These are phyloP conservation scores for Leptinotarsa texana DNA, from an alignment of 1,140 invertebrate genomes.

Conservation along the genomic window DNA sequence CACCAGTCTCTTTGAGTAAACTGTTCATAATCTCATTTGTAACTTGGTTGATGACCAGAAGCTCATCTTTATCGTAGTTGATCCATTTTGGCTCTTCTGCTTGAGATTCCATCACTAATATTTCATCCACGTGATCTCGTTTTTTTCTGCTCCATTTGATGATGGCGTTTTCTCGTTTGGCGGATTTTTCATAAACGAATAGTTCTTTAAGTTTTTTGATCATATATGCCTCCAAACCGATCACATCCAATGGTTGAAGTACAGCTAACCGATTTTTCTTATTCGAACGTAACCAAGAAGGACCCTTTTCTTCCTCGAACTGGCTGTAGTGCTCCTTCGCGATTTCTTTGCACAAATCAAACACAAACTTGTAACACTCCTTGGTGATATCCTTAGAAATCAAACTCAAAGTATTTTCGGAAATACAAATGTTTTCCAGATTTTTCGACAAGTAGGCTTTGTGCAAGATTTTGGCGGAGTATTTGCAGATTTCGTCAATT, in stretches of 20 bases:
- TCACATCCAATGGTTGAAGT: constrained; percentile 55
- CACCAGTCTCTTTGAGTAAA: constrained; percentile 65
- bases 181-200: constrained; percentile 61
- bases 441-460: constrained; percentile 56
- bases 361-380: constrained; percentile 61
- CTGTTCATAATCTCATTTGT: constrained; percentile 67
- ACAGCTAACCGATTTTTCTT: constrained; percentile 54
- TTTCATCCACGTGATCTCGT: constrained; percentile 72
- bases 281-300: constrained; percentile 61
- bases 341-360: constrained; percentile 69
- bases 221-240: constrained; percentile 59
- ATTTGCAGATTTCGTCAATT: constrained; percentile 57
- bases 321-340: constrained; percentile 59
- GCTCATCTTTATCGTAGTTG: constrained; percentile 71
- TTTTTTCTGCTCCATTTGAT: constrained; percentile 72
- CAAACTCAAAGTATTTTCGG: constrained; percentile 51
- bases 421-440: constrained; percentile 52
- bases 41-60: constrained; percentile 69
- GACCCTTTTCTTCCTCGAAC: constrained; percentile 56
- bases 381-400: constrained; percentile 53
- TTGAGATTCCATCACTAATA: constrained; percentile 69
- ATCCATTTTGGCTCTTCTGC: constrained; percentile 74
- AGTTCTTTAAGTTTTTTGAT: constrained; percentile 61
- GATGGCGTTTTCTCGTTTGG: constrained; percentile 62
- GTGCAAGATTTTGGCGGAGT: constrained; percentile 57